Evolutionary conservation across 2,113 vertebrate genomes (phyloP).

Genomic region (Platycercus adscitus): DNA sequence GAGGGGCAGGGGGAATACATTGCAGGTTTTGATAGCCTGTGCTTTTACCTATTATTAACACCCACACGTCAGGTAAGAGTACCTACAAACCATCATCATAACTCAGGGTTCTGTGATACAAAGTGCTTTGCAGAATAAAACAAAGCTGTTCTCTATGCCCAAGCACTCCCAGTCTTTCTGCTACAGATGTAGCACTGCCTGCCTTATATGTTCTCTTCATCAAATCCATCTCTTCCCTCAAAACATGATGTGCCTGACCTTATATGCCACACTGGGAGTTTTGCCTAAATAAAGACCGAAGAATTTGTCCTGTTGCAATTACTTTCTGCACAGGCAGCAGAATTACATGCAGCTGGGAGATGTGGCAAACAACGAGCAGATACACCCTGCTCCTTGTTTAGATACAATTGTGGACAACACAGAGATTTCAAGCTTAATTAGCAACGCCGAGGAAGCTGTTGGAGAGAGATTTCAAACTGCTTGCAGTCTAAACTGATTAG

Average conservation of each 20-base stretch:
- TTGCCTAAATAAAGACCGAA: not conserved
- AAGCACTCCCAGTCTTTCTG: not conserved
- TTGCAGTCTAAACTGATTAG: slow-evolving; percentile 60
- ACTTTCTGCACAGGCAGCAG: slow-evolving; percentile 27
- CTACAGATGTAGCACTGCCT: not conserved
- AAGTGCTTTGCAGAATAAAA: not conserved
- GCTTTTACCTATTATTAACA: not conserved
- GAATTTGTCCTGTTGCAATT: not conserved
- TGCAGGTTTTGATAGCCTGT: not conserved
- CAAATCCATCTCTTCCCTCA: not conserved
- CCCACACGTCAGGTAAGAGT: not conserved
- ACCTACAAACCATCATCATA: not conserved
- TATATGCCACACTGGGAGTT: not conserved
- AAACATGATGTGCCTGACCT: not conserved
- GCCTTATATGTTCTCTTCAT: not conserved
- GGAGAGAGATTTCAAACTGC: slow-evolving; percentile 12
- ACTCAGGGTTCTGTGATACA: not conserved
- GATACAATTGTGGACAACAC: slow-evolving; percentile 45
- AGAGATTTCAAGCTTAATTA: slow-evolving; percentile 54
- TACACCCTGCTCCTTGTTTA: slow-evolving; percentile 46
- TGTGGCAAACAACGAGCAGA: not conserved
- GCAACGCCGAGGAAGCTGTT: not conserved
- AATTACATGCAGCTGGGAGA: slow-evolving; percentile 44
- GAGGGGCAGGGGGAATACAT: not conserved
- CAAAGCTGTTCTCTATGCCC: not conserved